These are phyloP conservation scores for Dicyrtoma fusca DNA, from an alignment of 2,888 invertebrate genomes.

Conservation along the genomic window DNA sequence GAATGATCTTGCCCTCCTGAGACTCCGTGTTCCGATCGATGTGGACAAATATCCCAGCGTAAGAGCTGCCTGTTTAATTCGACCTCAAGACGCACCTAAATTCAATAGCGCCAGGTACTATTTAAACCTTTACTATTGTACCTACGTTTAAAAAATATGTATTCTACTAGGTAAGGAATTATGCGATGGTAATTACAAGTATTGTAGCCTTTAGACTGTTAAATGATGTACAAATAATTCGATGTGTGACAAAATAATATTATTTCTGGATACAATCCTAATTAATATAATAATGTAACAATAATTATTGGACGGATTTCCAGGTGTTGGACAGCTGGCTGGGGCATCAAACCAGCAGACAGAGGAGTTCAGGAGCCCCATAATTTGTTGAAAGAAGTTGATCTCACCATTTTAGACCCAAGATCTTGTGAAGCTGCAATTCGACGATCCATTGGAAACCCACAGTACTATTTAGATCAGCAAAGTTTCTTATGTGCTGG, in stretches of 20 bases:
- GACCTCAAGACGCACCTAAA: constrained; percentile 47
- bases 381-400: constrained; percentile 56
- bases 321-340: constrained; percentile 53
- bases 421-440: constrained; percentile 50
- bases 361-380: constrained; percentile 34
- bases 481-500: constrained; percentile 55
- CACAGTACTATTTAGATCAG: constrained; percentile 52
- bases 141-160: no score
- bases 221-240: no score
- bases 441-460: constrained; percentile 48
- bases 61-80: constrained; percentile 51
- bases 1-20: constrained; percentile 54
- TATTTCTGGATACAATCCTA: no score
- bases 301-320: no score
- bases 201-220: no score
- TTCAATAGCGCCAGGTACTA: constrained; percentile 49
- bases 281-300: no score
- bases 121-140: background rate
- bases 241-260: no score
- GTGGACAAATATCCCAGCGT: constrained; percentile 51
- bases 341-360: constrained; percentile 51
- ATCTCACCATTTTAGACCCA: constrained; percentile 50
- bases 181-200: no score
- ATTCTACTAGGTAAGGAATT: no score
- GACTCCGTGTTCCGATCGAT: constrained; percentile 45